phyloP scores from a whole-genome alignment of 2,113 vertebrate species.

The Bostrychus sinensis region DNA sequence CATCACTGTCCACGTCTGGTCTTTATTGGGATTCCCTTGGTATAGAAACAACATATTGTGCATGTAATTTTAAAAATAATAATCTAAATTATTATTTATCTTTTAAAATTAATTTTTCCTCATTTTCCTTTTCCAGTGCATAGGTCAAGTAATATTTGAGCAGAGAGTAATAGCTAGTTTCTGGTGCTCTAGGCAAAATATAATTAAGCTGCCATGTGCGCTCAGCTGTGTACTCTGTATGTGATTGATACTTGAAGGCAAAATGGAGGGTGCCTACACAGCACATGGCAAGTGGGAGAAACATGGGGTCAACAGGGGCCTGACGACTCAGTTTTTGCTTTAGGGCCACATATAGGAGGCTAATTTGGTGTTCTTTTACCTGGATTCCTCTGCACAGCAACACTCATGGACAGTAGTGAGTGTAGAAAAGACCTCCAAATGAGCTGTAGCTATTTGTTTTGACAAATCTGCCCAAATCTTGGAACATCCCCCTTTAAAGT shows the following conservation, averaged over 20 bases:
- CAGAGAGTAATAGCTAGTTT: conserved; percentile 44
- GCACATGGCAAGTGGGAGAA: conserved; percentile 8
- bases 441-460: conserved; percentile 49
- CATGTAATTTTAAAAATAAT: not conserved
- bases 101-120: conserved; percentile 11
- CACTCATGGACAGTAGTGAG: not conserved
- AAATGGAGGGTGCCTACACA: conserved; percentile 32
- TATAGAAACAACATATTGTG: not conserved
- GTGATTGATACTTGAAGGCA: conserved; percentile 51
- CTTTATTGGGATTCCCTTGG: too few relatives aligned
- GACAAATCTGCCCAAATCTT: conserved; percentile 27
- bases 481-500: conserved; percentile 31
- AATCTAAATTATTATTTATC: not conserved
- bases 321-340: conserved; percentile 29
- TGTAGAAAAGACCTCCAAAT: conserved; percentile 21
- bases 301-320: conserved; percentile 1
- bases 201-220: conserved; percentile 56
- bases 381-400: conserved; percentile 5
- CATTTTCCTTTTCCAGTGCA: conserved; percentile 13
- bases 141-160: conserved; percentile 21
- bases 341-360: conserved; percentile 2
- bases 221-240: conserved; percentile 14
- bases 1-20: too few relatives aligned
- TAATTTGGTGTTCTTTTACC: conserved; percentile 5
- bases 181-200: conserved; percentile 46